Evolutionary conservation across 2,797 vertebrate species (phyloP).

Genomic region (Mormyrus proboscirostris): DNA sequence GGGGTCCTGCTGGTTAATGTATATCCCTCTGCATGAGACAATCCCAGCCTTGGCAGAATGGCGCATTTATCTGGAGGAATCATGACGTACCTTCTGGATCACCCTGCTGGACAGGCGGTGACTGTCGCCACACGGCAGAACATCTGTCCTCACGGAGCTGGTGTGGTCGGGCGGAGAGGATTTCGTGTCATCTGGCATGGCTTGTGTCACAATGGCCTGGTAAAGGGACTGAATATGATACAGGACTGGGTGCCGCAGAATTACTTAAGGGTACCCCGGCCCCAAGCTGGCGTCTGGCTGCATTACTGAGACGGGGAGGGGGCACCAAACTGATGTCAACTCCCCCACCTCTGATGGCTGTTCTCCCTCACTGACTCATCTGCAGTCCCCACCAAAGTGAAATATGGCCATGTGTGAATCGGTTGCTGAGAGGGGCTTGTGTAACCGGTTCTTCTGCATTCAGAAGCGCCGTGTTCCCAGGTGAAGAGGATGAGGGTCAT

Average conservation of each 20-base stretch:
- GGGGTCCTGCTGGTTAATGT: background rate
- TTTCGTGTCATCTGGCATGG: background rate
- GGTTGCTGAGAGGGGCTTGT: background rate
- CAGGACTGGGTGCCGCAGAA: background rate
- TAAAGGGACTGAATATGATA: background rate
- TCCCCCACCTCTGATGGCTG: background rate
- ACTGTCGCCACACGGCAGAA: background rate
- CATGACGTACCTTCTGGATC: constrained; percentile 2
- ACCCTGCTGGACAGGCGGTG: background rate
- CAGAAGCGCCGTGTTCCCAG: background rate
- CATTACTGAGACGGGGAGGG: background rate
- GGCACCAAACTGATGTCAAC: background rate
- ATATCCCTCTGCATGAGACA: background rate
- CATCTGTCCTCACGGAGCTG: background rate
- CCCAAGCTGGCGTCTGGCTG: background rate
- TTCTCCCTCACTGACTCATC: background rate
- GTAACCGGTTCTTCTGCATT: background rate
- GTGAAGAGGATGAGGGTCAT: background rate
- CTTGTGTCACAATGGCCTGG: background rate
- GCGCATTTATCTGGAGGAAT: background rate
- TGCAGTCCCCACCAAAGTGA: background rate
- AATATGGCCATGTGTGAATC: background rate
- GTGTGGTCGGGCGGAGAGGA: background rate
- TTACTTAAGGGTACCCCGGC: background rate
- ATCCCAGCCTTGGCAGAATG: background rate